Base-by-base conservation (phyloP, 2,888 invertebrate species). In the Caenorhabditis sp. region DNA sequence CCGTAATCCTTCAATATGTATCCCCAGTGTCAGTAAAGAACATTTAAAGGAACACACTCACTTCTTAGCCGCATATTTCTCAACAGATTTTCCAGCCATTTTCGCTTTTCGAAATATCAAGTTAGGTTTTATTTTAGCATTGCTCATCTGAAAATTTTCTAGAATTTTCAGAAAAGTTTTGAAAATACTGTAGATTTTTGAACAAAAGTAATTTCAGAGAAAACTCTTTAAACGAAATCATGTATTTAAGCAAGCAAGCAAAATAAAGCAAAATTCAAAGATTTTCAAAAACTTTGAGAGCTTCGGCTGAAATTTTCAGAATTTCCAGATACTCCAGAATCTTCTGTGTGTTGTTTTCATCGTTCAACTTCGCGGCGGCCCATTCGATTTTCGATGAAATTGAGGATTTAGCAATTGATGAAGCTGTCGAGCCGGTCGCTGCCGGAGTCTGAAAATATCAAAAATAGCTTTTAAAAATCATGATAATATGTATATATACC, bases 61-160 rank as follows among this genome's bases (percentile, higher is more conserved):
- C 80, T 69, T 70, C 52, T 75, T 75, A 25, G 71, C 63, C 53
- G 36, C 53, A 26, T 70, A 72, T 38, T 68, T 65, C 36, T 78
- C 76, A 7, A 77, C 66, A 4, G 67, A 52, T 53, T 76, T 74
- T 27, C 71, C 70, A 0, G 80, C 71, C 63, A 70, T 66, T 71
- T 75, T 78, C 10, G 80, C 73, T 61, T 76, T 78, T 57, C 76
- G 65, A 27, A 68, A 78, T 12, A 79, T 36, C 38, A 79, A 53
- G 59, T 79, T 77, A 17, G 79, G 79, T 26, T 27, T 10, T n/a
- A n/a, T n/a, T n/a, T n/a, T n/a, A n/a, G n/a, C n/a, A 27, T 23
- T 23, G 27, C 12, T 52, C 21, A 8, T 14, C n/a, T 23, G n/a
- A n/a, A n/a, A n/a, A n/a, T n/a, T n/a, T n/a, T n/a, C n/a, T n/a